Conservation (phyloP, 2,888 invertebrate genomes). For the Clunio marinus region DNA sequence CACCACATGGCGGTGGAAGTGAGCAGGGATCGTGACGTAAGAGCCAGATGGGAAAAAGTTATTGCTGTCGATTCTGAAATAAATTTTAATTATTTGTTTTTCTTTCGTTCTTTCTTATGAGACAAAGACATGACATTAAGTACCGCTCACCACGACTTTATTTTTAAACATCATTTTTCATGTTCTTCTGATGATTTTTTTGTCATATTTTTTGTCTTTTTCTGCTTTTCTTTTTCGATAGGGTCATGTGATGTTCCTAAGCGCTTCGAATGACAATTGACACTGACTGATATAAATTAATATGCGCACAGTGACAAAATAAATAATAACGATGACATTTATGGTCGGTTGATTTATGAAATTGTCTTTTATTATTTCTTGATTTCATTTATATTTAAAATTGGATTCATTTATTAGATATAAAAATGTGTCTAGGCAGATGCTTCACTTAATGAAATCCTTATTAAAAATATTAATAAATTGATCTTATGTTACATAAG, state of each 20-base stretch:
- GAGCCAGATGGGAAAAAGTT: constrained; percentile 1
- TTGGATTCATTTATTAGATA: too few species aligned
- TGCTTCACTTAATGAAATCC: too few species aligned
- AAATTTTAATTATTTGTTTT: constrained; percentile 27
- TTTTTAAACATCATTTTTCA: constrained; percentile 22
- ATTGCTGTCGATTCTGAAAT: neutral
- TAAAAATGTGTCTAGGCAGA: too few species aligned
- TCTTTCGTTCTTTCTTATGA: neutral
- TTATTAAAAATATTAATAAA: too few species aligned
- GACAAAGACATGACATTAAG: neutral
- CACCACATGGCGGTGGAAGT: constrained; percentile 1
- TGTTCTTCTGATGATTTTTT: constrained; percentile 20
- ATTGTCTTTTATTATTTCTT: neutral
- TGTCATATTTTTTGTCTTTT: neutral
- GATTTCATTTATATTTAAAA: too few species aligned
- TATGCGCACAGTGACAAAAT: constrained; percentile 27
- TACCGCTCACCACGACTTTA: neutral
- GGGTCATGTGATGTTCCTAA: constrained; percentile 29
- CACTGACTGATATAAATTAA: constrained; percentile 39
- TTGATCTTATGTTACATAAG: too few species aligned
- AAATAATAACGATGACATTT: constrained; percentile 35
- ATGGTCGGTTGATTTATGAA: constrained; percentile 36
- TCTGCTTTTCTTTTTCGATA: neutral
- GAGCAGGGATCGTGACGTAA: neutral
- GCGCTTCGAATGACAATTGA: constrained; percentile 23